Evolutionary conservation across 1,140 invertebrate species (phyloP), one percentile per base, ranked within the genome.

Genomic region (Sinonovacula constricta): DNA sequence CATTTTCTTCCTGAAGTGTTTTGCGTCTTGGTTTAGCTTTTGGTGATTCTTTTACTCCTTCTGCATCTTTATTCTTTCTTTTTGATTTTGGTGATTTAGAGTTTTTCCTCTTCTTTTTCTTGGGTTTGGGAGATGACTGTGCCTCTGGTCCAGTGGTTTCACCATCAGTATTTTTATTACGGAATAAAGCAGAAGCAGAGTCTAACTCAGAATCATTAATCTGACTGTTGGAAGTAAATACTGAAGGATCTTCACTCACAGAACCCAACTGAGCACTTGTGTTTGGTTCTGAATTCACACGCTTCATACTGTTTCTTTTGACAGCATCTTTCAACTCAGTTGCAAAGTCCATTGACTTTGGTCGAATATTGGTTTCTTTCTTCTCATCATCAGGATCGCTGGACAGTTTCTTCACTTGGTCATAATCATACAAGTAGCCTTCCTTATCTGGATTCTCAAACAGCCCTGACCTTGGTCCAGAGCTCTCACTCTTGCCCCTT

Each of bases 361-460:
- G 54, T 39, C 34, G 67, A 15, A 26, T 15, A 1, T 24, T 54
- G 45, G 18, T 66, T n/a, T n/a, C n/a, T n/a, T n/a, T n/a, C 28
- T 15, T 59, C 5, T 53, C 45, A 26, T 33, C 53, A 12, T 51
- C 31, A 60, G n/a, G 5, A 36, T 78, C 66, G 2, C 75, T 66
- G 36, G 65, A 57, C 22, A 78, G 33, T 53, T 69, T 78, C 33
- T 78, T 62, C n/a, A 78, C 75, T 18, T 78, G 75, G 49, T 78
- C 75, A 34, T 78, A 78, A 54, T 78, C 75, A 69, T 78, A 78
- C 66, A 78, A 22, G 36, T 78, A 78, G 7, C 75, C 75, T 39
- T 78, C 75, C 26, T 69, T 70, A 60, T 78, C 75, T n/a, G 75
- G 75, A 62, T 78, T 78, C 26, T 63, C 65, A 69, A 69, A 69